Evolutionary conservation across 2,888 invertebrate species (phyloP), one percentile per base, ranked within the genome.

Genomic region (Cerceris ruficornis): DNA sequence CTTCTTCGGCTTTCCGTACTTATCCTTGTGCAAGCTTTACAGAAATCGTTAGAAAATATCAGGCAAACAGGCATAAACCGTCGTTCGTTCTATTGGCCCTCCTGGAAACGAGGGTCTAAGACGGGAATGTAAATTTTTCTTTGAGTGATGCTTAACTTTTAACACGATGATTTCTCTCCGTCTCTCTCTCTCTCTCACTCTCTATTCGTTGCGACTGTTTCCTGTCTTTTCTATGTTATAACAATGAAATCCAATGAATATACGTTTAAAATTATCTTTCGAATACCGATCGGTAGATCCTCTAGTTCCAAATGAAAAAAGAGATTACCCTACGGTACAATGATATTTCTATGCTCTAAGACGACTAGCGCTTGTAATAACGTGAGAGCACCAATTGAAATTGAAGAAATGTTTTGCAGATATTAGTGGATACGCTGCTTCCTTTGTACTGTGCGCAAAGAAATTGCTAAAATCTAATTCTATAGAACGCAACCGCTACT

Each of bases 1-100:
- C 94, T 95, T 95, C 95, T 96, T 96, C 93, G 95, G 95, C 94
- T 96, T 96, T 93, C 96, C 96, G 94, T 95, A 95, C 93, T 96
- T 96, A 95, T 96, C 96, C 95, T 96, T 96, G 95, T 96, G 96
- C 95, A 94, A 96, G 95, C 95, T 97, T 96, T 94, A 95, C 94
- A 94, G 93, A 94, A 94, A 94, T 88, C 81, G 88, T 90, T 90
- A 91, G 81, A 87, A 72, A 59, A 75, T 77, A 81, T 79, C 62
- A 77, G 77, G 75, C 41, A 77, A 55, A 72, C 43, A 17, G 15
- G 46, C 17, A 61, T 61, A 49, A 43, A 17, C 14, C 39, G 28
- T 14, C 13, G n/a, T 52, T 52, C 42, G 15, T 43, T 52, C 28
- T 57, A 39, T n/a, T 62, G 14, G 11, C 49, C 15, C 42, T 42